Percentiles rank a stretch among this genome's conserved stretches.
Evolutionary conservation across 2,797 vertebrate genomes (phyloP).

Genomic region (Alauda arvensis): DNA sequence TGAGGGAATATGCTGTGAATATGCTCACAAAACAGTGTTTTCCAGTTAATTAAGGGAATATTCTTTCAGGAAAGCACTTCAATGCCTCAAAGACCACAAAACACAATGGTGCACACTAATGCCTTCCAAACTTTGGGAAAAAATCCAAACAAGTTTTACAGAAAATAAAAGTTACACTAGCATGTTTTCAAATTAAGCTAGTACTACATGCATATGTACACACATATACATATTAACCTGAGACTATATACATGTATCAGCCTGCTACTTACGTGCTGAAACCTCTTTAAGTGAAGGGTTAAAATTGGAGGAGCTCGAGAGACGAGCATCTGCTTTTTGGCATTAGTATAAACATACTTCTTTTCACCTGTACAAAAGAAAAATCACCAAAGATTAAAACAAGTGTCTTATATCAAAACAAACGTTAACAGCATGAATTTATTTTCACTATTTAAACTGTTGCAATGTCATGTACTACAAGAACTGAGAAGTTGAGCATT

Average conservation of each 20-base stretch:
- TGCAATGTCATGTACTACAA: background rate
- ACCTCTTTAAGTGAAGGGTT: conserved; percentile 95
- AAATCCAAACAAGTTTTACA: background rate
- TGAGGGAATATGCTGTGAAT: background rate
- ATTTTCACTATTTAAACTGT: background rate
- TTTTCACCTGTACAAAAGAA: conserved; percentile 74
- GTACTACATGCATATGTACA: background rate
- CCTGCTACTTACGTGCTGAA: conserved; percentile 81
- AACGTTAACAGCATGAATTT: background rate
- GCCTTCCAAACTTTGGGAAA: background rate
- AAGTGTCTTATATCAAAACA: background rate
- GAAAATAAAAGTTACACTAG: background rate
- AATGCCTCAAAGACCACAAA: background rate
- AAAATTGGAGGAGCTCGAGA: conserved; percentile 88
- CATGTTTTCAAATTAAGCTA: background rate
- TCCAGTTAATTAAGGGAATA: background rate
- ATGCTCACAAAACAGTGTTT: background rate
- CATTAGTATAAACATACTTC: conserved; percentile 89
- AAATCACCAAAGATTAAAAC: background rate
- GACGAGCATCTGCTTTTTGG: conserved; percentile 94
- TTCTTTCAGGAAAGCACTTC: background rate
- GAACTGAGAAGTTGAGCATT: background rate
- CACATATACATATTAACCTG: background rate
- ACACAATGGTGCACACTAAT: background rate
- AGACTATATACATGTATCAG: background rate